Percentiles rank a stretch among this genome's conserved stretches.
phyloP scores from a whole-genome alignment of 2,888 invertebrate species.

The Hirudinaria manillensis region DNA sequence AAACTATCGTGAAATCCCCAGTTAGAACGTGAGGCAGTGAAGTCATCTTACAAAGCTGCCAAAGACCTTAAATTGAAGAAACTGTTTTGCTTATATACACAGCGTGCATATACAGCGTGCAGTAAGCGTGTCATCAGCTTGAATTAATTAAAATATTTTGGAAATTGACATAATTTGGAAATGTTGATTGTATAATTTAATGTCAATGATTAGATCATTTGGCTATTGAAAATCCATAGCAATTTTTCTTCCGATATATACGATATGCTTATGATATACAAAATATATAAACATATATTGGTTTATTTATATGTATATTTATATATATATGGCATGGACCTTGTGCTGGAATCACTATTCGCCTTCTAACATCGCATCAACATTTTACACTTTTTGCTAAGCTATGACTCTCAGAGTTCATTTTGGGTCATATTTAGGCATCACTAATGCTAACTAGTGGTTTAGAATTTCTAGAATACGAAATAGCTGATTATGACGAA shows the following conservation, averaged over 20 bases:
- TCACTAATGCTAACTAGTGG: too few species aligned
- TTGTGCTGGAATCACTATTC: too few species aligned
- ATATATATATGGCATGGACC: background rate
- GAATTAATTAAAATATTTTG: too few species aligned
- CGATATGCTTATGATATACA: background rate
- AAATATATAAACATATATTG: background rate
- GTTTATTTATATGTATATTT: background rate
- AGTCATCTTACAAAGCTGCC: background rate
- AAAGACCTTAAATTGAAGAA: background rate
- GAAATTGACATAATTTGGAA: background rate
- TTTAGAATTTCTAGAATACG: too few species aligned
- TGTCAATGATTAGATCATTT: background rate
- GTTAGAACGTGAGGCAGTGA: conserved; percentile 43
- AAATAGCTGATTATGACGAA: too few species aligned
- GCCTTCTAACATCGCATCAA: too few species aligned
- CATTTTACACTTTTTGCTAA: too few species aligned
- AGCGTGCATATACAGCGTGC: too few species aligned
- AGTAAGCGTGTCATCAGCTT: too few species aligned
- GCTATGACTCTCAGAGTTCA: too few species aligned
- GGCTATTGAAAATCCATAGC: background rate
- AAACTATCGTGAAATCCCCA: conserved; percentile 46
- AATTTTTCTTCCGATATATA: background rate
- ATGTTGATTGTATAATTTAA: background rate
- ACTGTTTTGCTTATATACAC: too few species aligned
- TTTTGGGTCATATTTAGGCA: too few species aligned